Evolutionary conservation across 1,140 invertebrate species (phyloP), one percentile per base, ranked within the genome.

Genomic region (Drosophila lacertosa): DNA sequence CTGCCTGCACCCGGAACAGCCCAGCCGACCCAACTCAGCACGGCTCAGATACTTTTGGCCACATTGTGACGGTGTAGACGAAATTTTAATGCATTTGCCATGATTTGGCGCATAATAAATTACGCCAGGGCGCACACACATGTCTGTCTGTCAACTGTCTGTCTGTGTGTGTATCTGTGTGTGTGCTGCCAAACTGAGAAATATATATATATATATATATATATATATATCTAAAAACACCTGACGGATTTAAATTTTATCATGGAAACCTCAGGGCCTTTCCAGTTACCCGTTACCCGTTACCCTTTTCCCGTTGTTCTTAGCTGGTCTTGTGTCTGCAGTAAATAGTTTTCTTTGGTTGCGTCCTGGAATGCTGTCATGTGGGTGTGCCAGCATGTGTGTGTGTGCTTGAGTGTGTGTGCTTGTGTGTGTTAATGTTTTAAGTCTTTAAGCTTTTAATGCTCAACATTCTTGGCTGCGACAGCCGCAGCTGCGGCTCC

Each of bases 81-180:
- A 71, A 81, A 80, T 80, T 80, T 63, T 80, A 80, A 80, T 80
- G 77, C 77, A 80, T 80, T 80, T 71, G 62, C 77, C 77, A 81
- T 80, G 77, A 80, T 80, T 80, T 80, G 77, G 77, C 77, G 77
- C 77, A 80, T 80, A 80, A 80, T 80, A 80, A 80, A 80, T 80
- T 80, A 80, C 65, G 35, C 44, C 45, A 40, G 58, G 45, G 45
- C 42, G 45, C 58, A 60, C 45, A 40, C 33, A 40, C 13, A 60
- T 37, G 42, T 60, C 42, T 37, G 42, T 60, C 42, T 60, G 45
- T 47, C 55, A 59, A 45, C 26, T 59, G 16, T 59, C 40, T 67
- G 35, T 58, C 50, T 68, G 69, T 18, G 54, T 58, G 63, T 65
- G 48, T 58, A 57, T 59, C 29, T 32, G 37, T 54, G 32, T 70